Evolutionary conservation across 1,140 invertebrate genomes (phyloP).

Genomic region (Pogonomyrmex californicus): DNA sequence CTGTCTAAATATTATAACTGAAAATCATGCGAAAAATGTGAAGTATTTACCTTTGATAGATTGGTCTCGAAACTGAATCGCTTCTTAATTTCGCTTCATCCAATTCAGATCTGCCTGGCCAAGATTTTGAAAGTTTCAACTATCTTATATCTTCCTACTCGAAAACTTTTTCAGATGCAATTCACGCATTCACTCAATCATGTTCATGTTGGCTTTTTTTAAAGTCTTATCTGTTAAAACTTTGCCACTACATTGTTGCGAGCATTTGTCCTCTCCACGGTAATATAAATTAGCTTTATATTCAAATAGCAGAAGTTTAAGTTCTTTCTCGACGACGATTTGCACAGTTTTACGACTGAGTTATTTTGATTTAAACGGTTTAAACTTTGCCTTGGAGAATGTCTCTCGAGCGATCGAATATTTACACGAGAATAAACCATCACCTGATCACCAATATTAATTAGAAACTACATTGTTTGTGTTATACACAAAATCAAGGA

Average conservation of each 20-base stretch:
- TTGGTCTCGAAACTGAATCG: constrained; percentile 40
- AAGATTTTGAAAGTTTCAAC: constrained; percentile 1
- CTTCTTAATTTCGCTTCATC: constrained; percentile 39
- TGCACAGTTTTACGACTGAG: constrained; percentile 14
- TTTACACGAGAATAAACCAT: constrained; percentile 9
- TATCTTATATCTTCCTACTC: background rate
- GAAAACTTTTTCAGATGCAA: background rate
- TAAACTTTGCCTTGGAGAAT: background rate
- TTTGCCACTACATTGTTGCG: constrained; percentile 34
- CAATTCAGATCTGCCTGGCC: constrained; percentile 21
- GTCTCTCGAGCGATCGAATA: constrained; percentile 17
- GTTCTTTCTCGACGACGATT: background rate
- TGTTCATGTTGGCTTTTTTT: constrained; percentile 24
- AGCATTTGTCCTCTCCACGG: background rate
- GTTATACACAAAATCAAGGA: constrained; percentile 5
- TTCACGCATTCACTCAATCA: constrained; percentile 43
- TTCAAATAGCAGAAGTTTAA: background rate
- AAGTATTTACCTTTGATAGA: constrained; percentile 64
- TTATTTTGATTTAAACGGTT: constrained; percentile 24
- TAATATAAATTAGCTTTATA: constrained; percentile 16
- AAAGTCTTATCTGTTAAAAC: constrained; percentile 39
- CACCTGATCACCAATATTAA: constrained; percentile 2
- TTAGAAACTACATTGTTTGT: constrained; percentile 17
- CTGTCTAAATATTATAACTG: background rate
- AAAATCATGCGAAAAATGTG: constrained; percentile 33